Conservation (phyloP, 2,888 invertebrate species). For the Stegophylla sp. region DNA sequence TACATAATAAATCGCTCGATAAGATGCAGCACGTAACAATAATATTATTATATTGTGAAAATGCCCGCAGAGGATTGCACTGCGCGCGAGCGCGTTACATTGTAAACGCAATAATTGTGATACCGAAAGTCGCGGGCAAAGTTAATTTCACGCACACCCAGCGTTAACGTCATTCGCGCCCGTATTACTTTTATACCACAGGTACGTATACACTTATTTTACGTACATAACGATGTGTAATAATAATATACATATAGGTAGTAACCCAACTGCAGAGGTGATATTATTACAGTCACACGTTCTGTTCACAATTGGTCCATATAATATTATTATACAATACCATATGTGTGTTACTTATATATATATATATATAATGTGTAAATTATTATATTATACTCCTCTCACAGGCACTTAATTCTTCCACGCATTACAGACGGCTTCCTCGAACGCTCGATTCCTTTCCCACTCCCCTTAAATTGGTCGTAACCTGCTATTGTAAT, state of each 20-base stretch:
- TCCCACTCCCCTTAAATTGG: too few species aligned
- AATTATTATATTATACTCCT: neutral
- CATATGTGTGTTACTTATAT: neutral
- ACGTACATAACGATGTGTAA: too few species aligned
- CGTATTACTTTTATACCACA: too few species aligned
- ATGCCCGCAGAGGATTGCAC: neutral
- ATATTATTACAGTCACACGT: too few species aligned
- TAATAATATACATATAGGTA: too few species aligned
- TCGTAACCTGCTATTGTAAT: neutral
- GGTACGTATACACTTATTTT: too few species aligned
- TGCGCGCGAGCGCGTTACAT: neutral
- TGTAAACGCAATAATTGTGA: neutral
- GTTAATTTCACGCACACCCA: constrained; percentile 32
- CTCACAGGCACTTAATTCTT: neutral
- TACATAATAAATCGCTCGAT: neutral
- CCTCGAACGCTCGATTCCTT: neutral
- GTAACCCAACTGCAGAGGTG: too few species aligned
- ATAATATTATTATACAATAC: too few species aligned
- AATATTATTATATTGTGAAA: neutral
- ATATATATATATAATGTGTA: neutral
- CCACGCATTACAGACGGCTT: neutral
- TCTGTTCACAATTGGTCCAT: too few species aligned
- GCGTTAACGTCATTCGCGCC: constrained; percentile 39
- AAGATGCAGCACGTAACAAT: neutral
- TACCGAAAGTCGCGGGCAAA: neutral